Conservation (phyloP, 2,113 vertebrate species). For the Macaca nemestrina region DNA sequence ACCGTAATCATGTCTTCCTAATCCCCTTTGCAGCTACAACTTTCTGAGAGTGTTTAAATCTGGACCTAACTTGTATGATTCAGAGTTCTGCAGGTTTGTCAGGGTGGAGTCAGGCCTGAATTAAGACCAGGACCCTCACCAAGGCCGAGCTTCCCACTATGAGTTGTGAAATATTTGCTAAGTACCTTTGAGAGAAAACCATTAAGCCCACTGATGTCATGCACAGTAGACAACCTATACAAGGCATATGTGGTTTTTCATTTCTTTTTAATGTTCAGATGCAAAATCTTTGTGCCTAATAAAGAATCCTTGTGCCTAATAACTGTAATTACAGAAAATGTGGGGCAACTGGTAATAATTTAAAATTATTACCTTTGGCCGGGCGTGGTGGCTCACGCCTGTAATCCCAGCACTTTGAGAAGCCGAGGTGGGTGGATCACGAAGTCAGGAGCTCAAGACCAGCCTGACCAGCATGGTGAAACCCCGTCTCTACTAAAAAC, state of each 20-base stretch:
- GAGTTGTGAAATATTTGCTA: not conserved
- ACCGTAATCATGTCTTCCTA: not conserved
- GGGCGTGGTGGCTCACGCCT: accelerated
- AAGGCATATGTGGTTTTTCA: not conserved
- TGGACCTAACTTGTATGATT: not conserved
- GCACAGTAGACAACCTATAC: not conserved
- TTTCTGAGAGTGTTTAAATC: not conserved
- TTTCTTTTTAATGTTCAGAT: not conserved
- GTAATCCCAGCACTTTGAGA: not conserved
- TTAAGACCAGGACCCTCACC: not conserved
- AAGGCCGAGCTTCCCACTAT: not conserved
- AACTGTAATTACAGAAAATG: not conserved
- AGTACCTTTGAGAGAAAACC: not conserved
- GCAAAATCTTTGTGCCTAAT: not conserved
- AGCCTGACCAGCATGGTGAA: not conserved
- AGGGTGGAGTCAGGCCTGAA: not conserved
- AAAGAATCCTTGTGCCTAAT: not conserved
- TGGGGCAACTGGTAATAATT: not conserved
- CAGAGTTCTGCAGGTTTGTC: not conserved
- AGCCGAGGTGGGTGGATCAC: not conserved
- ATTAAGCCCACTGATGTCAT: not conserved
- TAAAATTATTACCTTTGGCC: not conserved
- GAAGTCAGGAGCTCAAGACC: not conserved
- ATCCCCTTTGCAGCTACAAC: not conserved
- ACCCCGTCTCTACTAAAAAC: not conserved